Evolutionary conservation across 2,888 invertebrate species (phyloP), one percentile per base, ranked within the genome.

Genomic region (Synergus gifuensis): DNA sequence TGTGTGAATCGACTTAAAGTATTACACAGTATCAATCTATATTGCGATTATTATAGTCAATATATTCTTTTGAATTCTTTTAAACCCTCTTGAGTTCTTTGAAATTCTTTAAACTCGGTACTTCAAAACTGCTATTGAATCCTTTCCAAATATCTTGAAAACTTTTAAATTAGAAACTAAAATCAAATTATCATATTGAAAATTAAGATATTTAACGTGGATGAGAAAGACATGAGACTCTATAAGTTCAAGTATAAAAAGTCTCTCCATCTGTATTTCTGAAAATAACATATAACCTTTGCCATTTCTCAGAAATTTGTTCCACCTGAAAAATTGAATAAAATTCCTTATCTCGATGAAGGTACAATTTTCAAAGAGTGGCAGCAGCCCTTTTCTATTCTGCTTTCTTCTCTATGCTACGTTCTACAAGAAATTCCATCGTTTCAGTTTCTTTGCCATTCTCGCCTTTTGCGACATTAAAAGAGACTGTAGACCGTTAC

Each of bases 401-500:
- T 54, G 36, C n/a, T 73, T 73, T 54, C 73, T 73, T 73, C 36
- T 54, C 36, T 54, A 28, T 54, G 28, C 28, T 44, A 42, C 67
- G 46, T 42, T 22, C 14, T 54, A 54, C 46, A 69, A 28, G 44
- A 28, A 49, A 46, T 16, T 49, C 28, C 73, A 73, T 22, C 49
- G 54, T 54, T 28, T n/a, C 54, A 54, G 54, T 54, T 73, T 73
- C 54, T 40, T 73, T 73, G n/a, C n/a, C 36, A n/a, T 28, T n/a
- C 28, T 54, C 54, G 73, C 54, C 54, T 54, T 36, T 73, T 54
- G 73, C 36, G 73, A 73, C 73, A 73, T 73, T 73, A 73, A 54
- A 54, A 73, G n/a, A 73, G 73, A 73, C 49, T 54, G 73, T 73
- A 73, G 73, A 73, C 49, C 73, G 73, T 73, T 73, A 73, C 54